A percentile compares a stretch with the other conserved stretches of the same genome.
Evolutionary conservation across 2,113 vertebrate genomes (phyloP).

Genomic region (Lichenostomus cassidix): DNA sequence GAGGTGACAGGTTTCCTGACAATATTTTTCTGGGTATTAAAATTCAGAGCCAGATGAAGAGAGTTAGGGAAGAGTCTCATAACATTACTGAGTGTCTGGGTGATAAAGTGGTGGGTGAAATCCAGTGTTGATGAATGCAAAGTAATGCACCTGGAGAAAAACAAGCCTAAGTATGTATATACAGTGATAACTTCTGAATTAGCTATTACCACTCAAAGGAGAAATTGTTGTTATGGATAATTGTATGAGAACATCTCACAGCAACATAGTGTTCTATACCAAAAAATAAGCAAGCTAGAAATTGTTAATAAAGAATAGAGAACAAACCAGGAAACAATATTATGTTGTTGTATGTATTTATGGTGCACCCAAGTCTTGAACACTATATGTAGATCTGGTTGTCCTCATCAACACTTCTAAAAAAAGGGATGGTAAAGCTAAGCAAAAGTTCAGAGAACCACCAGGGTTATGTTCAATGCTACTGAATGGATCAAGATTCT

Average conservation of each 20-base stretch:
- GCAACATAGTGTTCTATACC: neutral
- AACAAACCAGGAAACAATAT: neutral
- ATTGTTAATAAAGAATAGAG: neutral
- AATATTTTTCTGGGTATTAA: neutral
- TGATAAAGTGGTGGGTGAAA: slow-evolving; percentile 26
- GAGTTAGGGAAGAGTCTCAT: neutral
- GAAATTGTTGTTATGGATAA: slow-evolving; percentile 2
- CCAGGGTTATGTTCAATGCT: neutral
- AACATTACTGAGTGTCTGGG: neutral
- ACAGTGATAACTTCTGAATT: slow-evolving; percentile 33
- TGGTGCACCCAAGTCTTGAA: neutral
- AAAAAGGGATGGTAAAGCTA: neutral
- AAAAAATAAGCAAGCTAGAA: neutral
- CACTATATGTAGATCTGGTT: neutral
- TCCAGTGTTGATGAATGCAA: neutral
- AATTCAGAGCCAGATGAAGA: slow-evolving; percentile 30
- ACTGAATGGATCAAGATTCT: neutral
- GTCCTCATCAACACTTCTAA: neutral
- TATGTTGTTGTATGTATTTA: neutral
- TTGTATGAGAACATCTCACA: neutral
- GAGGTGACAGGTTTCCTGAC: neutral
- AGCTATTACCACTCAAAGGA: slow-evolving; percentile 5
- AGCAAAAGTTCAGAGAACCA: neutral
- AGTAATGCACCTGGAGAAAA: slow-evolving; percentile 32
- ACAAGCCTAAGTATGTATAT: neutral